Percentiles rank a stretch among this genome's conserved stretches.
phyloP scores from a whole-genome alignment of 2,113 vertebrate species.

The Pygoscelis adeliae region DNA sequence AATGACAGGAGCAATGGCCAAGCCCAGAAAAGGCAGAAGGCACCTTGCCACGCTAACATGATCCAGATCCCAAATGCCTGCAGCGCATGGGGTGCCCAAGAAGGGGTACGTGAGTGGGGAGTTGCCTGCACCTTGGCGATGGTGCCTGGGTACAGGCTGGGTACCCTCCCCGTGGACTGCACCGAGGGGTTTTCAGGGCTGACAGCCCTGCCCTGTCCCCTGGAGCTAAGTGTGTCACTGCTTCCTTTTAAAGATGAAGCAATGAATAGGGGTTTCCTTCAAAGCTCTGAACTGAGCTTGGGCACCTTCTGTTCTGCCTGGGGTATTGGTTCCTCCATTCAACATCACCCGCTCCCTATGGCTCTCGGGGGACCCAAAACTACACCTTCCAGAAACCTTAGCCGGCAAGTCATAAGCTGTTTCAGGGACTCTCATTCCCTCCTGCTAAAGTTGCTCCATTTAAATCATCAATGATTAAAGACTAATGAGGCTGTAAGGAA shows the following conservation, averaged over 20 bases:
- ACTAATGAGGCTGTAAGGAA: background rate
- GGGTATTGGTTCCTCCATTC: background rate
- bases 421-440: background rate
- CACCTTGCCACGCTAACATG: background rate
- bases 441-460: background rate
- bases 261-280: background rate
- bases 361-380: background rate
- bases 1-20: background rate
- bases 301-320: background rate
- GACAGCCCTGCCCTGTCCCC: background rate
- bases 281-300: background rate
- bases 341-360: background rate
- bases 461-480: background rate
- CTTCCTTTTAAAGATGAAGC: background rate
- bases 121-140: background rate
- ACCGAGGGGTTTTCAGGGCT: background rate
- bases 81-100: background rate
- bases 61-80: background rate
- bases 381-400: background rate
- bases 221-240: background rate
- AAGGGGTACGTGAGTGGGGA: rapidly evolving
- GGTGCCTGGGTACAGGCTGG: background rate
- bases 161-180: background rate
- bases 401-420: background rate
- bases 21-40: background rate